Evolutionary conservation across 1,140 invertebrate species (phyloP), one percentile per base, ranked within the genome.

Genomic region (Heliothis subflexa): DNA sequence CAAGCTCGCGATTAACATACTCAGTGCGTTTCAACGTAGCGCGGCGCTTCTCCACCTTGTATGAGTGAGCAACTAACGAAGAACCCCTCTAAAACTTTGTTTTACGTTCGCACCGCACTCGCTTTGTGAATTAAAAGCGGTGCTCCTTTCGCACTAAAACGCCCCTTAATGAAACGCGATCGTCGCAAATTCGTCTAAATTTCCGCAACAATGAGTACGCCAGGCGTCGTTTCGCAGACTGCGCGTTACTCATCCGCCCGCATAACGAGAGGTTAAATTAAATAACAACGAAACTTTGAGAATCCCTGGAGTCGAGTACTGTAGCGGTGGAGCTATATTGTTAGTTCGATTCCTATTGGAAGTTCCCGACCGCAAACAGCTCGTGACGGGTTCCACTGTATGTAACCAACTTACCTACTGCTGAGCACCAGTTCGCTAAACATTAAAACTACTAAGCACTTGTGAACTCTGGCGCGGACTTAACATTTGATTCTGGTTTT

Each of bases 181-280:
- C 88, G 88, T 89, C 86, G 86, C 85, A 88, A 92, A 91, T 92
- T 91, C 87, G 87, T 89, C 88, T 88, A 90, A 91, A 93, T 88
- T 89, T 93, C 89, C 87, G 87, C 86, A 89, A 93, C 89, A 89
- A 90, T 89, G 90, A 88, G 74, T 86, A 82, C 85, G 85, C 79
- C 84, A 80, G 79, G 83, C 85, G 87, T 84, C 85, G 86, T 86
- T 89, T 85, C 84, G 78, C 82, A 73, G 81, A 78, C 75, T 84
- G 78, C 77, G 83, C 82, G 82, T 81, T 84, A 86, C 82, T 81
- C 83, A 81, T 71, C 81, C 78, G 82, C 87, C 89, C 85, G 88
- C 86, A 91, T 88, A 87, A 88, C 88, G 84, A 88, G 83, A 88
- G 88, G 81, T 86, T 86, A 91, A 93, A 92, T 92, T 92, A 92